Base-by-base conservation (phyloP, 2,113 vertebrate genomes). In the Menura novaehollandiae region DNA sequence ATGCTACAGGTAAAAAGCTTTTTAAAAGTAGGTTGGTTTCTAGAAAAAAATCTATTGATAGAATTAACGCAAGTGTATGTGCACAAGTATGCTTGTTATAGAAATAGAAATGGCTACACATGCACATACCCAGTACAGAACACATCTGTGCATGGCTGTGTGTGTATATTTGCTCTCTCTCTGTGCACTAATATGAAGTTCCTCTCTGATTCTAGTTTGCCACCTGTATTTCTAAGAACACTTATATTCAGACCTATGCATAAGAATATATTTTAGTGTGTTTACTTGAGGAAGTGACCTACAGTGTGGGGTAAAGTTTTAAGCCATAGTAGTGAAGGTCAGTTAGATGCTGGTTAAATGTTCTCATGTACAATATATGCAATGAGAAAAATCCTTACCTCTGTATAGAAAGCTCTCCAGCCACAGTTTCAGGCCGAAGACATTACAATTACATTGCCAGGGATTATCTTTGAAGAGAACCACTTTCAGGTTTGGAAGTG, bases 391-490 rank as follows among this genome's bases (percentile, higher is more conserved):
- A 63, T 79, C 95, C 97, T 98, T 87, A 99, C 99, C 99, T 99
- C 98, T 99, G 85, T 99, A 99, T 60, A 99, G 95, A 97, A 99
- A 99, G 59, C 97, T 99, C 96, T 99, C 99, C 97, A 99, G 96
- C 99, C 99, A 99, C 85, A 99, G 98, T 97, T 99, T 99, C 90
- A 99, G 97, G 79, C 98, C 98, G 84, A 99, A 98, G 84, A 99
- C 94, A 59, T 99, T 98, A 89, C 99, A 99, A 77, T 99, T 99
- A 89, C 99, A 99, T 95, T 98, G 98, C 99, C 99, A 99, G 74
- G 98, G 98, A 97, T 99, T 99, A 81, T 98, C 98, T 96, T 97
- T 98, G 91, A 99, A 98, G 75, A 98, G 97, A 80, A 99, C 92
- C 74, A 98, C 97, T 97, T 98, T 98, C 93, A 99, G 93, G 19